phyloP scores from a whole-genome alignment of 1,140 invertebrate species.

The Conus ventricosus region DNA sequence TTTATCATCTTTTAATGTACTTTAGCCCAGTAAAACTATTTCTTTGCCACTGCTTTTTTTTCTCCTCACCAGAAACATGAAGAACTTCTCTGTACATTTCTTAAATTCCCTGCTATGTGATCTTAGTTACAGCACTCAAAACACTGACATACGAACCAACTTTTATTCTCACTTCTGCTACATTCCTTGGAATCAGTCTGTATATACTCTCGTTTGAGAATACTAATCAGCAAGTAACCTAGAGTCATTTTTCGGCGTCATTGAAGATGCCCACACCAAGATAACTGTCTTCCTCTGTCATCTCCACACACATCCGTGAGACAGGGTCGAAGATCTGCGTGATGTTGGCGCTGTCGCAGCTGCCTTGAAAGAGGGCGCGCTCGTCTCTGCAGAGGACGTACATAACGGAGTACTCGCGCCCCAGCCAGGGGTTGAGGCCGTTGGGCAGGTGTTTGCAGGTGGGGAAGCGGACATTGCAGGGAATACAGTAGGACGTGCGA shows the following conservation, averaged over 20 bases:
- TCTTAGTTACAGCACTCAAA: neutral
- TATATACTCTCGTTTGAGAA: too few relatives aligned
- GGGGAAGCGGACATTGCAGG: slow-evolving; percentile 52
- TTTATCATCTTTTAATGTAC: too few relatives aligned
- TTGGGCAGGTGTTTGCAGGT: slow-evolving; percentile 53
- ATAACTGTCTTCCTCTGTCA: neutral
- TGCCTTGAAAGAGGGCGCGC: slow-evolving; percentile 46
- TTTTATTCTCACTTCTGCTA: too few relatives aligned
- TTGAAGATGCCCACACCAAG: neutral
- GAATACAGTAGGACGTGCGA: slow-evolving; percentile 43
- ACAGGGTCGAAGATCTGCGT: slow-evolving; percentile 23
- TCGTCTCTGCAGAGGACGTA: slow-evolving; percentile 55
- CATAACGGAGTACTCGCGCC: slow-evolving; percentile 38
- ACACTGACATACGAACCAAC: too few relatives aligned
- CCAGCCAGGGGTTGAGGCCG: slow-evolving; percentile 54
- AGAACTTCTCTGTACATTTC: too few relatives aligned
- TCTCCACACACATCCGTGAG: slow-evolving; percentile 1
- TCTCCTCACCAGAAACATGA: too few relatives aligned
- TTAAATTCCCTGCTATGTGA: too few relatives aligned
- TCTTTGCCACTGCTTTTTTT: too few relatives aligned
- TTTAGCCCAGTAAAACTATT: too few relatives aligned
- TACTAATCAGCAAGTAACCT: too few relatives aligned
- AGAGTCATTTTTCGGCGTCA: neutral
- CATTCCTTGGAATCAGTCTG: too few relatives aligned
- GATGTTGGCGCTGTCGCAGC: slow-evolving; percentile 29